phyloP scores from a whole-genome alignment of 2,797 vertebrate species.

The Cuniculus paca region DNA sequence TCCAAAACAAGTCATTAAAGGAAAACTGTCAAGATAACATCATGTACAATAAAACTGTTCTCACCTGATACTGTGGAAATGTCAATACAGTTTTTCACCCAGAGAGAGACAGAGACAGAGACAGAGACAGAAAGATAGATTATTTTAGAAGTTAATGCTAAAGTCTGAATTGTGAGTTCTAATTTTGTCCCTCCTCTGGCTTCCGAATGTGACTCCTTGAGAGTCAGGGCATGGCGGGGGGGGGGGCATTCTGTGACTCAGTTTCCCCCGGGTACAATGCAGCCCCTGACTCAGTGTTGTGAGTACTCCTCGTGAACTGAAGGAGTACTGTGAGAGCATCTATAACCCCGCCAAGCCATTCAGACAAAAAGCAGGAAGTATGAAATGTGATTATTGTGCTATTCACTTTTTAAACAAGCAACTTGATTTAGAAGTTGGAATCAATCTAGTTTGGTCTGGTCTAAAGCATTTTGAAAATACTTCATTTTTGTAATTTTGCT shows the following conservation, averaged over 20 bases:
- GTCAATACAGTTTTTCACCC: neutral
- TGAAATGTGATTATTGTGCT: conserved; percentile 57
- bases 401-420: conserved; percentile 52
- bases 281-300: neutral
- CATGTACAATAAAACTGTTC: conserved; percentile 19
- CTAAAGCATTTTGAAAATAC: conserved; percentile 60
- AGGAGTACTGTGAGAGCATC: neutral
- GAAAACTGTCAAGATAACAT: conserved; percentile 60
- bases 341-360: neutral
- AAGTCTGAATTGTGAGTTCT: neutral
- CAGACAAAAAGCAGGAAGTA: conserved; percentile 65
- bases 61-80: conserved; percentile 54
- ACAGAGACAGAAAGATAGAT: neutral
- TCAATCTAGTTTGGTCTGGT: conserved; percentile 15
- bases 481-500: conserved; percentile 56
- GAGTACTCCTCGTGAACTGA: neutral
- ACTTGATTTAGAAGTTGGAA: conserved; percentile 59
- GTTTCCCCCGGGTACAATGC: neutral
- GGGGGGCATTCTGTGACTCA: neutral
- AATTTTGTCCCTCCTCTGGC: neutral
- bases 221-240: no score
- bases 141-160: conserved; percentile 8
- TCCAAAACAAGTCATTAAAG: conserved; percentile 58
- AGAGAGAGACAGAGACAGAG: neutral
- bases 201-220: neutral